Evolutionary conservation across 2,888 invertebrate species (phyloP), one percentile per base, ranked within the genome.

Genomic region (Ophion slaviceki): DNA sequence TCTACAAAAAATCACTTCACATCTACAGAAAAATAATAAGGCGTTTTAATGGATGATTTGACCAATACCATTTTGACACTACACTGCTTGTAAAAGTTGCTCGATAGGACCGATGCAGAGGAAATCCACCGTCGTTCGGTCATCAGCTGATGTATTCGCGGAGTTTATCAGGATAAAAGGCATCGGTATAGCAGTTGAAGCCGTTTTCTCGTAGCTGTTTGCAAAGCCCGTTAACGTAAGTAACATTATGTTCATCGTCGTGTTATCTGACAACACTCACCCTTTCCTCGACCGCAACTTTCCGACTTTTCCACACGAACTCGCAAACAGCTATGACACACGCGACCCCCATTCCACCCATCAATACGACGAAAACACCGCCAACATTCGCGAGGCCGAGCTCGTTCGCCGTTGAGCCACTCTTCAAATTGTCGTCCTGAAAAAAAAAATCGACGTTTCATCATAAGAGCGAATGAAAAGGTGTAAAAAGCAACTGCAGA

Each of bases 311-410:
- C 98, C 98, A 98, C 24, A 98, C 97, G 94, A 99, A 99, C 94
- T 99, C 99, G 93, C 98, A 97, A 85, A 99, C 97, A 20, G 99
- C 98, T 89, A 98, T 97, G 87, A 98, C 97, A 92, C 98, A 97
- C 5, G 98, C 98, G 68, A 98, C 97, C 6, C 97, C 97, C 96
- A 97, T 97, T 3, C 98, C 98, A 57, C 97, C 97, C 96, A 98
- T 97, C 77, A 99, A 95, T 0, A 99, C 98, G n/a, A 99, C 98
- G 94, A 99, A 99, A 6, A 99, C 98, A 5, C 99, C 99, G 61
- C 99, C 99, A 36, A 99, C 98, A 94, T 99, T 99, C 57, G 98
- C 98, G 89, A 99, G 95, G 0, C 98, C 98, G 86, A 99, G 95
- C 94, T 98, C 98, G 94, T 98, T 98, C 68, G 98, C 98, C 0